phyloP scores from a whole-genome alignment of 2,888 invertebrate genomes.

The Apodemia hepburni region DNA sequence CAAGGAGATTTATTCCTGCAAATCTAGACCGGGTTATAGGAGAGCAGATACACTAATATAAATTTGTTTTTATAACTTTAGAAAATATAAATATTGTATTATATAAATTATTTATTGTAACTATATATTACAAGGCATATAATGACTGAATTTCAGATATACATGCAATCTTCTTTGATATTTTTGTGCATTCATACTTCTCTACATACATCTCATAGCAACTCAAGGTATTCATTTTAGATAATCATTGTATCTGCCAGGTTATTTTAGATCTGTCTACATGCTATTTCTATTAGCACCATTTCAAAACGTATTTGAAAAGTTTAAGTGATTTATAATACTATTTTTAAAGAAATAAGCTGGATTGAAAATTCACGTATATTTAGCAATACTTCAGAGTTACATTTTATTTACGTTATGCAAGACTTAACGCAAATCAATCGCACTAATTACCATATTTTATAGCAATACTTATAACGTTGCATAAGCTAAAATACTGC shows the following conservation, averaged over 20 bases:
- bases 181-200: slow-evolving; percentile 2
- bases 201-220: slow-evolving; percentile 7
- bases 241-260: slow-evolving; percentile 22
- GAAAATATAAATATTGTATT: no score
- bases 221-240: slow-evolving; percentile 16
- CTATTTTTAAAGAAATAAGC: not conserved
- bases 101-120: no score
- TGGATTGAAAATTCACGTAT: not conserved
- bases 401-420: slow-evolving; percentile 27
- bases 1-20: no score
- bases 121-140: no score
- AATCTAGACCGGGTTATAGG: no score
- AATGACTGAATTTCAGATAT: no score
- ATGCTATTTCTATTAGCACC: slow-evolving; percentile 19
- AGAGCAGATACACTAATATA: no score
- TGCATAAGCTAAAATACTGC: not conserved
- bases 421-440: slow-evolving; percentile 29
- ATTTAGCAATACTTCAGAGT: slow-evolving; percentile 1
- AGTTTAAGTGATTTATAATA: not conserved
- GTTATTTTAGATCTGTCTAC: slow-evolving; percentile 24
- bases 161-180: not conserved
- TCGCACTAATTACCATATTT: slow-evolving; percentile 26
- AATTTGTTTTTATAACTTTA: no score
- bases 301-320: slow-evolving; percentile 20
- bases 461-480: not conserved